A percentile compares a stretch with the other conserved stretches of the same genome.
Evolutionary conservation across 2,797 vertebrate genomes (phyloP).

Genomic region (Cottoperca gobio): DNA sequence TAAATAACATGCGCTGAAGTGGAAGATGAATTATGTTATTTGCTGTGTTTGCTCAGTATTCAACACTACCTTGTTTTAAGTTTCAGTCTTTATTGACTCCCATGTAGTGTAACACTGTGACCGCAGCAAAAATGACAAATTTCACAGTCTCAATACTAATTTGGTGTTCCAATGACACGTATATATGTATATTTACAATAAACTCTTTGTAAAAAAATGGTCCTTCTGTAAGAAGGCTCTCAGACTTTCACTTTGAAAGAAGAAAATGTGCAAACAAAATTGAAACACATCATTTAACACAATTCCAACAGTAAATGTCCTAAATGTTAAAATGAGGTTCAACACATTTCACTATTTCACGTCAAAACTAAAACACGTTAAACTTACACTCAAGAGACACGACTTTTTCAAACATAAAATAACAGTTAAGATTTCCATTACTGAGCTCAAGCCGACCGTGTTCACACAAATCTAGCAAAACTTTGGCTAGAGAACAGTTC

Average conservation of each 20-base stretch:
- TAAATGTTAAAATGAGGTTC: conserved; percentile 19
- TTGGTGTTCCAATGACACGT: not conserved
- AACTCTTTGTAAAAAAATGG: conserved; percentile 14
- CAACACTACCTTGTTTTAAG: not conserved
- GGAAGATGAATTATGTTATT: too few species aligned
- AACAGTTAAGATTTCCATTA: not conserved
- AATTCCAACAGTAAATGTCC: not conserved
- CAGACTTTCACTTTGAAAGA: conserved; percentile 81
- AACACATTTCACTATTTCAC: not conserved
- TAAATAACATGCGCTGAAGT: too few species aligned
- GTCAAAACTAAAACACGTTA: not conserved
- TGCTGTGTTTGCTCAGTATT: not conserved
- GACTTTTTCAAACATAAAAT: not conserved
- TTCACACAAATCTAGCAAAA: too few species aligned
- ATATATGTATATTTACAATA: conserved; percentile 2
- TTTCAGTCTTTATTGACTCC: conserved; percentile 33
- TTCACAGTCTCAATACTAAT: conserved; percentile 5
- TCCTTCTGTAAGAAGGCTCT: conserved; percentile 76
- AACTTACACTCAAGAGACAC: not conserved
- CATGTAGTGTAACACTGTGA: not conserved
- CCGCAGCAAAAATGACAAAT: not conserved
- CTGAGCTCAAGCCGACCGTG: not conserved
- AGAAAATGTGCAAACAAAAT: conserved; percentile 25
- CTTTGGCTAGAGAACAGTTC: not conserved
- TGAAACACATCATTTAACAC: conserved; percentile 13